Percentiles rank a stretch among this genome's conserved stretches.
These are phyloP conservation scores for Darevskia nairensis DNA, from an alignment of 2,797 vertebrate species.

Conservation along the genomic window DNA sequence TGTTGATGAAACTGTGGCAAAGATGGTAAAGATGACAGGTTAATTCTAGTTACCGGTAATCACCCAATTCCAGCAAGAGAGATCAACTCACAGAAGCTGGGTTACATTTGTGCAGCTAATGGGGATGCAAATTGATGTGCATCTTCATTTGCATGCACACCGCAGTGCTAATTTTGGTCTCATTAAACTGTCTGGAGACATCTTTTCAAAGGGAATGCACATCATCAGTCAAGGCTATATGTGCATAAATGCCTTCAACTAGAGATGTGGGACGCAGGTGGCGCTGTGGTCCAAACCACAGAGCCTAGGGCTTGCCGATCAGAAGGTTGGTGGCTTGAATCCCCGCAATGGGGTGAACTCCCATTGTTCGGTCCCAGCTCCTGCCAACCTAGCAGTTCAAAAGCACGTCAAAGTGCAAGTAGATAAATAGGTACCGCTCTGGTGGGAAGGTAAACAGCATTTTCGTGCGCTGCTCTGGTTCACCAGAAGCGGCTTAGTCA, in stretches of 20 bases:
- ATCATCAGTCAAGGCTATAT: not conserved
- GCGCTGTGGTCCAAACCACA: too few species aligned
- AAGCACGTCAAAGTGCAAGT: too few species aligned
- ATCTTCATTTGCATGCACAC: not conserved
- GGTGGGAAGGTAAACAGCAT: too few species aligned
- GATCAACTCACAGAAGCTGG: not conserved
- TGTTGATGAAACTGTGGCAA: not conserved
- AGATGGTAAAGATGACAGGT: not conserved
- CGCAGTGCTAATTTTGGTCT: not conserved
- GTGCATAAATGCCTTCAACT: not conserved
- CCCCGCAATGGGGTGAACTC: too few species aligned
- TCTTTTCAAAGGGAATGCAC: not conserved
- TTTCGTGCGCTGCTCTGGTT: too few species aligned
- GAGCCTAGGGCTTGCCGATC: too few species aligned
- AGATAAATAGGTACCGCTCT: too few species aligned
- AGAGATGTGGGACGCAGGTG: not conserved
- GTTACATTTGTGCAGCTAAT: not conserved
- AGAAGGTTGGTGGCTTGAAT: too few species aligned
- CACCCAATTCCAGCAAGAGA: not conserved
- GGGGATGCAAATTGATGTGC: not conserved
- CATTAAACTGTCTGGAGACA: not conserved
- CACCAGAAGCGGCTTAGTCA: too few species aligned
- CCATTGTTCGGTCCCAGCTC: too few species aligned
- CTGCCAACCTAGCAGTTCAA: too few species aligned
- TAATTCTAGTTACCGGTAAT: not conserved